Conservation (phyloP, 2,113 vertebrate genomes). For the Eubucco bourcierii region DNA sequence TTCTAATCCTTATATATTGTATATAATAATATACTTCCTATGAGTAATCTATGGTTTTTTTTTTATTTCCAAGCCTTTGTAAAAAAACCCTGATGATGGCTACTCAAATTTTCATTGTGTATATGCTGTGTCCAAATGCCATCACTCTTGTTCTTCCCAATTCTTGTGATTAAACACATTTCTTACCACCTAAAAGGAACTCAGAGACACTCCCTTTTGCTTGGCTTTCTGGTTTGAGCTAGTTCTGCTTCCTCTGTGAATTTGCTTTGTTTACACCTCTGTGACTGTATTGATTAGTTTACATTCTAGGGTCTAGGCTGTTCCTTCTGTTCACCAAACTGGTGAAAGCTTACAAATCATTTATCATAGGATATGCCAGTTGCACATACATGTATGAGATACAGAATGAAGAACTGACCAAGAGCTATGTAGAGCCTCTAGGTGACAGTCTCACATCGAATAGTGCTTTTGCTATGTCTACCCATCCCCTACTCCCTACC, state of each 20-base stretch:
- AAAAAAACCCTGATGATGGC: background rate
- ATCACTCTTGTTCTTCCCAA: background rate
- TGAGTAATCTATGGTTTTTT: background rate
- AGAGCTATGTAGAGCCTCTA: background rate
- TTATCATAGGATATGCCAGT: background rate
- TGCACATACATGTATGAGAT: background rate
- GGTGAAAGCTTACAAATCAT: background rate
- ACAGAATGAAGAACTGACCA: background rate
- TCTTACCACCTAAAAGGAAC: background rate
- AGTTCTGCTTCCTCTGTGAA: background rate
- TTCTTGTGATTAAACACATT: background rate
- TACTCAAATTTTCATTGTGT: background rate
- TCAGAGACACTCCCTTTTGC: background rate
- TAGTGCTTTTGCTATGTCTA: background rate
- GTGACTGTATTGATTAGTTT: background rate
- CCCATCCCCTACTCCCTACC: fast-evolving
- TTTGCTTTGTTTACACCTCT: background rate
- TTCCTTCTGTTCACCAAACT: background rate
- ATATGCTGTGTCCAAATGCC: background rate
- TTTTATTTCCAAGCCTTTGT: background rate
- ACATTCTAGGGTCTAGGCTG: background rate
- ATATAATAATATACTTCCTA: too few relatives aligned
- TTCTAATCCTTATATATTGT: background rate
- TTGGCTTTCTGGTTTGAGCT: background rate
- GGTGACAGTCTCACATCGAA: background rate